Conservation (phyloP, 2,113 vertebrate genomes). For the Stegastes partitus region DNA sequence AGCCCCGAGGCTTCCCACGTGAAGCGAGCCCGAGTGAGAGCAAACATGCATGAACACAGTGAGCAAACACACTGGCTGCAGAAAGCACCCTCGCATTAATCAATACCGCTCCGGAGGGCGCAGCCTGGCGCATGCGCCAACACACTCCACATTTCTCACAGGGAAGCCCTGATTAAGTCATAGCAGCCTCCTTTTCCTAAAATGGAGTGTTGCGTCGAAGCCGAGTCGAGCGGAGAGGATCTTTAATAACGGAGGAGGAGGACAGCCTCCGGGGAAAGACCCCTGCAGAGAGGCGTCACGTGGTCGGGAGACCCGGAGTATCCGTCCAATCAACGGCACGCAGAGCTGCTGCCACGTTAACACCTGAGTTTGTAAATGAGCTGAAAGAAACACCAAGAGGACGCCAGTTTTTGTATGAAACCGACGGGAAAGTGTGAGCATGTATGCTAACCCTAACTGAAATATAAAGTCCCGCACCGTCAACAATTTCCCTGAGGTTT, state of each 20-base stretch:
- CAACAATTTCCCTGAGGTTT: too few species aligned
- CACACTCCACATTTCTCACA: constrained; percentile 57
- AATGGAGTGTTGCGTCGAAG: constrained; percentile 58
- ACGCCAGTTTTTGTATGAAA: neutral
- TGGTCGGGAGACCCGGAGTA: constrained; percentile 38
- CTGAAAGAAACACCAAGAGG: neutral
- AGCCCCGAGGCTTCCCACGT: constrained; percentile 5
- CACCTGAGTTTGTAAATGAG: constrained; percentile 16
- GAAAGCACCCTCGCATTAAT: constrained; percentile 56
- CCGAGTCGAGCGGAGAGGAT: constrained; percentile 36
- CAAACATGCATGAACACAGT: neutral
- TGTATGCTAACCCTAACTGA: too few species aligned
- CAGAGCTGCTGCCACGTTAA: constrained; percentile 3
- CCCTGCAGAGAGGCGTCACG: constrained; percentile 56
- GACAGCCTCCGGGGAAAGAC: constrained; percentile 47
- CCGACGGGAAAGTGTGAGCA: neutral
- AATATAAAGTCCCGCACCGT: too few species aligned
- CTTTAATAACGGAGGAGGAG: constrained; percentile 52
- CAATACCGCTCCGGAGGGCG: constrained; percentile 49
- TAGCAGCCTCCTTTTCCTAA: constrained; percentile 55
- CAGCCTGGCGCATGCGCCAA: constrained; percentile 3
- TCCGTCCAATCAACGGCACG: constrained; percentile 24
- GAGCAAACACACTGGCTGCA: constrained; percentile 16
- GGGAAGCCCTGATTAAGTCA: constrained; percentile 81
- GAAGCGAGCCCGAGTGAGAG: constrained; percentile 15